phyloP scores from a whole-genome alignment of 1,140 invertebrate genomes.

The Anoplolepis gracilipes region DNA sequence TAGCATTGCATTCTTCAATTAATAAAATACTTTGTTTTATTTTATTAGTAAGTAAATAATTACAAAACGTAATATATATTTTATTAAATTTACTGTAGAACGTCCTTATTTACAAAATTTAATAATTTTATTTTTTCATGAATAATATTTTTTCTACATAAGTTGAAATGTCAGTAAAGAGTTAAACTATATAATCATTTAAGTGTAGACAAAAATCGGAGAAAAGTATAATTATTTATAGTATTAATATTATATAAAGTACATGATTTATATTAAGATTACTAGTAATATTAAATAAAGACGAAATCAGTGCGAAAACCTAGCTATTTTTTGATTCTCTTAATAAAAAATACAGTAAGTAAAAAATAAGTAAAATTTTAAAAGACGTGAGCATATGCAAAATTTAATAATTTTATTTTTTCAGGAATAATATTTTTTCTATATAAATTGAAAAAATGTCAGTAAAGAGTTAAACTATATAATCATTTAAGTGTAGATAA shows the following conservation, averaged over 20 bases:
- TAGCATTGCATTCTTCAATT: slow-evolving; percentile 2
- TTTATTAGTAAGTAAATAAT: not conserved
- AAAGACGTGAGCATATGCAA: not conserved
- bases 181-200: not conserved
- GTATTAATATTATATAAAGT: not conserved
- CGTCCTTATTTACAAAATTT: no score
- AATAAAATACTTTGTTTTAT: not conserved
- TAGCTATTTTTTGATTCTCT: no score
- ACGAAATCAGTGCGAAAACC: not conserved
- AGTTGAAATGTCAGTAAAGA: not conserved
- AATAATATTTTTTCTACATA: no score
- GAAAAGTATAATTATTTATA: not conserved
- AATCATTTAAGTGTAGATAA: not conserved
- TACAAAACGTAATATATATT: not conserved
- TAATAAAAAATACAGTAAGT: no score
- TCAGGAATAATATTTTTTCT: no score
- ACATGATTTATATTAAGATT: no score
- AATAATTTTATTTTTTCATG: no score
- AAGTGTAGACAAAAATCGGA: not conserved
- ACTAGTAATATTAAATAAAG: not conserved
- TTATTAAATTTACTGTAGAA: not conserved
- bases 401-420: no score
- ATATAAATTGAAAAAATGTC: no score
- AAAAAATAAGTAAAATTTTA: no score
- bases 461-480: not conserved